Evolutionary conservation across 1,140 invertebrate genomes (phyloP).

Genomic region (Cyphomyrmex costatus): DNA sequence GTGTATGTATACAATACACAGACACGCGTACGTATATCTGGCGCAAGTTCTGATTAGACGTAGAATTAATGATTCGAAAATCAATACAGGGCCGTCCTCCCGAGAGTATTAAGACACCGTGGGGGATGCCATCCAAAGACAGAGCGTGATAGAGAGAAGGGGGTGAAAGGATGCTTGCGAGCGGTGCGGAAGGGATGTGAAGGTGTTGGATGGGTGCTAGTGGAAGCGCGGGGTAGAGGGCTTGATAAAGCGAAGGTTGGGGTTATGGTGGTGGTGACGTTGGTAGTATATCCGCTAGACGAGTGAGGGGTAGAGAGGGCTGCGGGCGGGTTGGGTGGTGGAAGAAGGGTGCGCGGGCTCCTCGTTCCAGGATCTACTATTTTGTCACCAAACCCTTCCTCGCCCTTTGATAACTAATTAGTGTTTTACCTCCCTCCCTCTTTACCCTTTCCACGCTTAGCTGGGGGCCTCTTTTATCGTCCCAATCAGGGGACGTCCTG

Average conservation of each 20-base stretch:
- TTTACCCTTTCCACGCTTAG: slow-evolving; percentile 64
- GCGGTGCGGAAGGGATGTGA: not conserved
- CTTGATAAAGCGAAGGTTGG: slow-evolving; percentile 61
- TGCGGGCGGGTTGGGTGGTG: slow-evolving; percentile 27
- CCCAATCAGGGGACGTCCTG: slow-evolving; percentile 82
- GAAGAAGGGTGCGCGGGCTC: slow-evolving; percentile 56
- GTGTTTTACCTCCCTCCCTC: slow-evolving; percentile 83
- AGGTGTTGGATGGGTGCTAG: slow-evolving; percentile 62
- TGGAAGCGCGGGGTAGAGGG: slow-evolving; percentile 55
- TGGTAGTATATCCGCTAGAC: slow-evolving; percentile 69
- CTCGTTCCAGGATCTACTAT: slow-evolving; percentile 81
- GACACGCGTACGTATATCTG: slow-evolving; percentile 53
- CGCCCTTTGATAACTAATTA: slow-evolving; percentile 87
- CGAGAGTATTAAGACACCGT: slow-evolving; percentile 76
- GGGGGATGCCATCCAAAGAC: slow-evolving; percentile 70
- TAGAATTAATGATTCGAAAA: slow-evolving; percentile 87
- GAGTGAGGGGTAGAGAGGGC: not conserved
- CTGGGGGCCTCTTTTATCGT: slow-evolving; percentile 84
- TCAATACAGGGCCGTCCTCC: slow-evolving; percentile 83
- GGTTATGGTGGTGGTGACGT: slow-evolving; percentile 51
- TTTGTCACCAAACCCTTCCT: slow-evolving; percentile 85
- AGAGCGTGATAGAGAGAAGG: slow-evolving; percentile 65
- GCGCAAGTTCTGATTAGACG: slow-evolving; percentile 85
- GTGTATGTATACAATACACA: slow-evolving; percentile 42
- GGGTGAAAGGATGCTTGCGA: slow-evolving; percentile 39